phyloP scores from a whole-genome alignment of 1,140 invertebrate species.

The Pseudomyrmex cubaensis region DNA sequence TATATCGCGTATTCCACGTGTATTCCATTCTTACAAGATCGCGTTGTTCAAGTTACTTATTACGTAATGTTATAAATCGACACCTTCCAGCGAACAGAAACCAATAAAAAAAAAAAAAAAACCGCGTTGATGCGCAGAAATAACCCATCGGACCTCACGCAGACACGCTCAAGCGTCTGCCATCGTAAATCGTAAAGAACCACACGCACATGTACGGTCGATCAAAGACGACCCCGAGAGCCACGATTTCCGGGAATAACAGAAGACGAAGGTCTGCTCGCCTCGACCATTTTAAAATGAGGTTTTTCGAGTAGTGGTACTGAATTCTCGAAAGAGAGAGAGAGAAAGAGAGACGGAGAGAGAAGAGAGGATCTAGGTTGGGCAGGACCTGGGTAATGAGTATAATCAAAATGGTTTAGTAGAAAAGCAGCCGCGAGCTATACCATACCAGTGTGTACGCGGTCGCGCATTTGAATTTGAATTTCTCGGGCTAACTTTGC shows the following conservation, averaged over 20 bases:
- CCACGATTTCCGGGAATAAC: slow-evolving; percentile 79
- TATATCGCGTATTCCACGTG: background rate
- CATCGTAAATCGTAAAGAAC: slow-evolving; percentile 60
- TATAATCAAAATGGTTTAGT: slow-evolving; percentile 83
- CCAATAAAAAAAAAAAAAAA: slow-evolving; percentile 40
- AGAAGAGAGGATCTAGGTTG: slow-evolving; percentile 26
- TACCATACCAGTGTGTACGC: slow-evolving; percentile 63
- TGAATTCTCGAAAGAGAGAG: slow-evolving; percentile 27
- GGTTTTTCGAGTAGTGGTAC: slow-evolving; percentile 22
- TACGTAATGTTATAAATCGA: slow-evolving; percentile 20
- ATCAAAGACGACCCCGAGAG: slow-evolving; percentile 41
- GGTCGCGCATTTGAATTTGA: slow-evolving; percentile 80
- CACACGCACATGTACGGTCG: slow-evolving; percentile 51
- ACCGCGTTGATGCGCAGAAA: slow-evolving; percentile 16
- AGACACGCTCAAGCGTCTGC: slow-evolving; percentile 13
- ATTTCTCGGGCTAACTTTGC: slow-evolving; percentile 73
- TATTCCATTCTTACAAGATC: slow-evolving; percentile 11
- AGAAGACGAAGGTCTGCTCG: slow-evolving; percentile 65
- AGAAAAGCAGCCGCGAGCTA: slow-evolving; percentile 81
- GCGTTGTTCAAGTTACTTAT: slow-evolving; percentile 16
- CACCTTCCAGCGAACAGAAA: background rate
- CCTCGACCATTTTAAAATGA: slow-evolving; percentile 40
- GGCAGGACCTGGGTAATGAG: slow-evolving; percentile 77
- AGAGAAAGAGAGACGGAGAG: background rate
- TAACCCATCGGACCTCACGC: slow-evolving; percentile 25